These are phyloP conservation scores for Megaceryle torquata DNA, from an alignment of 2,113 vertebrate genomes.

Conservation along the genomic window DNA sequence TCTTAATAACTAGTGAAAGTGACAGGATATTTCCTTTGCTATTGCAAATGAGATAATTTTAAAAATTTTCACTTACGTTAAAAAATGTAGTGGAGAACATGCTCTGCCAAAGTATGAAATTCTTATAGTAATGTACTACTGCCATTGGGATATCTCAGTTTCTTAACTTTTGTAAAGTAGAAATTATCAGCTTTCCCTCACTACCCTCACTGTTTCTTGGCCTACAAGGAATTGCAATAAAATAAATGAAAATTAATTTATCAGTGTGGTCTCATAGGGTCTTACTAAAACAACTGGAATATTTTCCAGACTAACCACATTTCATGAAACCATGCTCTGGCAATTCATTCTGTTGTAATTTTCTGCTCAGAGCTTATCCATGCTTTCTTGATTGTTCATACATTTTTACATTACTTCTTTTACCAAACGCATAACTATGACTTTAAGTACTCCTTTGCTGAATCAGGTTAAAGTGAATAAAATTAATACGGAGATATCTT, in stretches of 20 bases:
- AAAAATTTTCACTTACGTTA: not conserved
- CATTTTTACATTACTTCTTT: not conserved
- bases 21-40: not conserved
- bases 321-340: not conserved
- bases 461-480: not conserved
- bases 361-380: not conserved
- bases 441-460: not conserved
- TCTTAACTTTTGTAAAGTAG: not conserved
- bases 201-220: not conserved
- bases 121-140: not conserved
- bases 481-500: not conserved
- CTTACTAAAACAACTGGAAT: not conserved
- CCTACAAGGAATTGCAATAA: not conserved
- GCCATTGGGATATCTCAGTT: not conserved
- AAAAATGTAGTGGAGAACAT: not conserved
- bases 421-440: not conserved
- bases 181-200: not conserved
- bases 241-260: not conserved
- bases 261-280: not conserved
- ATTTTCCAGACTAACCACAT: not conserved
- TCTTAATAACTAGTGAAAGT: not conserved
- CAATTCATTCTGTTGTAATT: not conserved
- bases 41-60: not conserved
- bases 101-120: not conserved
- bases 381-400: not conserved